Base-by-base conservation (phyloP, 92 coral and sea anemone species). In the Micromussa lordhowensis region DNA sequence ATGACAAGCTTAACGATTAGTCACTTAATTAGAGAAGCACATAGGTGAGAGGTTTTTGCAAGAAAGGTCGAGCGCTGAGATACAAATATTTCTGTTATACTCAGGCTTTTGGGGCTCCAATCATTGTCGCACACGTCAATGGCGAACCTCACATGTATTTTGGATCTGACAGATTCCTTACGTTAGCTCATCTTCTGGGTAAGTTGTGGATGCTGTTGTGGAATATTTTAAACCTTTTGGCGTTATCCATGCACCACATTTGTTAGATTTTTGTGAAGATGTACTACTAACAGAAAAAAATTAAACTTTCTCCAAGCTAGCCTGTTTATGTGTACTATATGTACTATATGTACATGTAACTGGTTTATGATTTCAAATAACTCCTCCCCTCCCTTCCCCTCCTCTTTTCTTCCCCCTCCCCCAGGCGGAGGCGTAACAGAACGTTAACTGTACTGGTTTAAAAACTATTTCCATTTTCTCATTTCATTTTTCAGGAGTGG, bases 61-160 rank as follows among this genome's bases (percentile, higher is more conserved):
- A 40, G 48, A 40, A 40, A 36, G 38, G 2, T 36, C 38, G 38
- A 36, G 38, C 7, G 7, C 10, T 40, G 7, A 6, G 10, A 40
- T 40, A 40, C 48, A 40, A 40, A 40, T 40, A 40, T 40, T 26
- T 36, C 6, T n/a, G 74, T 35, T 55, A 9, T 4, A 82, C 82
- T 44, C 83, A 96, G 99, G 88, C 98, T 24, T 97, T 97, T 92
- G 99, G 99, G 61, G 96, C 99, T 21, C 99, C 99, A n/a, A 90
- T 92, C 19, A 95, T 97, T 70, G 93, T 97, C 1, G 99, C 94
- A 38, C 89, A 95, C 77, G 90, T 83, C 68, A 80, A 92, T 71
- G 89, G 82, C 15, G 80, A 95, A 78, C 76, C 93, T 53, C 95
- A 97, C 80, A 89, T 94, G 97, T 97, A 89, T 83, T 97, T 97